Evolutionary conservation across 2,888 invertebrate species (phyloP).

Genomic region (Drosophila fungiperda): DNA sequence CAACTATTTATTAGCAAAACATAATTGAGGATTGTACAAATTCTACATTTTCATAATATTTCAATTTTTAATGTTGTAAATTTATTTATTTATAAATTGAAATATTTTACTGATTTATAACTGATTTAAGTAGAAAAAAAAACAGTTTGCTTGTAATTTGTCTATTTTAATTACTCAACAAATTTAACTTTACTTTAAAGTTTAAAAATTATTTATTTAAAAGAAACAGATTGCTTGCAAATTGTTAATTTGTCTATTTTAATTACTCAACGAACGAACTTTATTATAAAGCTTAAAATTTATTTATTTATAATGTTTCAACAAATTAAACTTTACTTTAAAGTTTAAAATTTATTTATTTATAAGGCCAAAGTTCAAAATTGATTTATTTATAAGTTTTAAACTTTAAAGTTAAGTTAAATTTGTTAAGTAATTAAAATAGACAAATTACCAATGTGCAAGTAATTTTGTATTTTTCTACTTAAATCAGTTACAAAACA

Average conservation of each 20-base stretch:
- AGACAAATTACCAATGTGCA: not conserved
- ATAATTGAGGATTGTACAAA: not conserved
- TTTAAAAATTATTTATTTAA: not conserved
- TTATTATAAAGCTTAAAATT: too few relatives aligned
- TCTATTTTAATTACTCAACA: not conserved
- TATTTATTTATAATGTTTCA: too few relatives aligned
- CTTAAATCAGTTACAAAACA: not conserved
- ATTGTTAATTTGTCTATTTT: too few relatives aligned
- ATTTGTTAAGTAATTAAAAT: not conserved
- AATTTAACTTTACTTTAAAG: not conserved
- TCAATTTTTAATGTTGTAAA: not conserved
- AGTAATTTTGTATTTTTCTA: not conserved
- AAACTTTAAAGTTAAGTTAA: not conserved
- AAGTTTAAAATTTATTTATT: too few relatives aligned
- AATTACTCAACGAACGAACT: too few relatives aligned
- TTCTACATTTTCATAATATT: not conserved
- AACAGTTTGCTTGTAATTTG: not conserved
- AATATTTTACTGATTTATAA: constrained; percentile 20
- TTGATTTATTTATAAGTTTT: not conserved
- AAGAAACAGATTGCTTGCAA: too few relatives aligned
- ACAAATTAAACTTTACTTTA: too few relatives aligned
- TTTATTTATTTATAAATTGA: too few relatives aligned
- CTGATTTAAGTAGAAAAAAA: not conserved
- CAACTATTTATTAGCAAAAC: constrained; percentile 1
- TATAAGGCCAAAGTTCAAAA: too few relatives aligned